phyloP scores from a whole-genome alignment of 2,113 vertebrate species.

The Campylorhamphus procurvoides region DNA sequence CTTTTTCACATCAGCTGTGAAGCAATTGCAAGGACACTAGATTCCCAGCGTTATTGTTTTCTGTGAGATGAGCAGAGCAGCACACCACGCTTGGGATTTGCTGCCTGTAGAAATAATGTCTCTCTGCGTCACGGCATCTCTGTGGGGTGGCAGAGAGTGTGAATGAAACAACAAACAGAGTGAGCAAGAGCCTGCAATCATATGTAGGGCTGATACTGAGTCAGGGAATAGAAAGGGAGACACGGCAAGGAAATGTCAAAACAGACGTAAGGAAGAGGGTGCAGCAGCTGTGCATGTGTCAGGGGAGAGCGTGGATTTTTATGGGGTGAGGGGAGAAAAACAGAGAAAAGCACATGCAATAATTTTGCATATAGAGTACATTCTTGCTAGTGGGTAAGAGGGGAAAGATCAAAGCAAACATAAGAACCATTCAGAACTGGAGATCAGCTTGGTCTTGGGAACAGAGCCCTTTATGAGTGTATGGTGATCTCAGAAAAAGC shows the following conservation, averaged over 20 bases:
- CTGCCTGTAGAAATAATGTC: neutral
- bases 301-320: neutral
- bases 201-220: neutral
- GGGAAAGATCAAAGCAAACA: neutral
- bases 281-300: neutral
- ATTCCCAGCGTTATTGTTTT: neutral
- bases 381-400: neutral
- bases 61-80: neutral
- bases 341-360: neutral
- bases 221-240: neutral
- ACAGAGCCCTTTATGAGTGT: neutral
- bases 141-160: neutral
- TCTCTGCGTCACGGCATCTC: neutral
- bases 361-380: neutral
- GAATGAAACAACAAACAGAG: neutral
- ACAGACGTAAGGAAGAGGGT: neutral
- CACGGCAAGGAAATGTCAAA: neutral
- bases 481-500: neutral
- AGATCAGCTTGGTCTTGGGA: neutral
- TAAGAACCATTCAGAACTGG: neutral
- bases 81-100: accelerated
- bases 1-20: neutral
- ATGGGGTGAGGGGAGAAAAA: neutral
- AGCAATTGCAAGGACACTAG: neutral
- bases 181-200: neutral